Conservation (phyloP, 2,113 vertebrate genomes). For the Pyxicephalus adspersus region DNA sequence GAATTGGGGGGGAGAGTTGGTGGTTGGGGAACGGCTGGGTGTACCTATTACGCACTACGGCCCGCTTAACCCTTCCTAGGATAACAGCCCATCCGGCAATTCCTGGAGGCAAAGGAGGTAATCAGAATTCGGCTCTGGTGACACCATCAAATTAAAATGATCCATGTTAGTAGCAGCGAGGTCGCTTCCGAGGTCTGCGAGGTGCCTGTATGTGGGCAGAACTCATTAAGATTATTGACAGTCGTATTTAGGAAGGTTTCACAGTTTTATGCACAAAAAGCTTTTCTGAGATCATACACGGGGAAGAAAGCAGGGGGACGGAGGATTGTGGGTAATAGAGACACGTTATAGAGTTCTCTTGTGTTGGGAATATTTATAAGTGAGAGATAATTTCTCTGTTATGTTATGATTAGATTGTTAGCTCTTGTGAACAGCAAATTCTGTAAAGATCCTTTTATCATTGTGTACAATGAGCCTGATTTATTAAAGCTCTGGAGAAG, state of each 20-base stretch:
- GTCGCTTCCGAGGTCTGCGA: constrained; percentile 58
- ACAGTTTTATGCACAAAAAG: constrained; percentile 49
- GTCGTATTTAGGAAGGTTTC: constrained; percentile 51
- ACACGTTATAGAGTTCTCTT: too few relatives aligned
- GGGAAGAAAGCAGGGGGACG: too few relatives aligned
- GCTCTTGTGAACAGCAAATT: too few relatives aligned
- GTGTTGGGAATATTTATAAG: too few relatives aligned
- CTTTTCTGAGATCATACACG: constrained; percentile 8
- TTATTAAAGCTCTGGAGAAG: too few relatives aligned
- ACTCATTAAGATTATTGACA: constrained; percentile 57
- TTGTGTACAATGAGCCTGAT: too few relatives aligned
- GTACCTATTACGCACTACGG: constrained; percentile 70
- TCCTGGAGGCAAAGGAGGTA: constrained; percentile 62
- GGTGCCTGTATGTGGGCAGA: constrained; percentile 58
- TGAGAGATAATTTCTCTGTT: too few relatives aligned
- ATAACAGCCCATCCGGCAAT: constrained; percentile 37
- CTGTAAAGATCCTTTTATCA: too few relatives aligned
- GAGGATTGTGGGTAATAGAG: too few relatives aligned
- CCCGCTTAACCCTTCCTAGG: constrained; percentile 75
- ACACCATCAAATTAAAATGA: constrained; percentile 56
- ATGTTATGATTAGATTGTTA: too few relatives aligned
- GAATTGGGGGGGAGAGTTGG: constrained; percentile 71
- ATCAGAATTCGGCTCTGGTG: constrained; percentile 56
- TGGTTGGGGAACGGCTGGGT: background rate
- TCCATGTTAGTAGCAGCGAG: constrained; percentile 61